Evolutionary conservation across 2,797 vertebrate species (phyloP).

Genomic region (Myotis pilosus): DNA sequence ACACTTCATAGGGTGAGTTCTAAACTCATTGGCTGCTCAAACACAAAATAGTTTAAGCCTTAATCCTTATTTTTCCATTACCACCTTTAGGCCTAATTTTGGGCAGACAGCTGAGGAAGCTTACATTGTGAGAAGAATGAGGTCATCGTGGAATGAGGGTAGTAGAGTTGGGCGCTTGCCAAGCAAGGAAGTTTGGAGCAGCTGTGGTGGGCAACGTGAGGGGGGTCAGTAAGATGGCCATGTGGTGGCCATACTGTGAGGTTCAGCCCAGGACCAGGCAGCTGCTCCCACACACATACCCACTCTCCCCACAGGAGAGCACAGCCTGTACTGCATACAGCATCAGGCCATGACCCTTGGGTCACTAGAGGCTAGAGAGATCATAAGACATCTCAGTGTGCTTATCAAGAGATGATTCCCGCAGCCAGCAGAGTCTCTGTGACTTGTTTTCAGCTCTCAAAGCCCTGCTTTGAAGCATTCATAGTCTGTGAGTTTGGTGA

Average conservation of each 20-base stretch:
- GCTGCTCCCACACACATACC: neutral
- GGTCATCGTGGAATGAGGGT: neutral
- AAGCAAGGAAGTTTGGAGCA: neutral
- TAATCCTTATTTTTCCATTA: neutral
- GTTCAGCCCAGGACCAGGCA: neutral
- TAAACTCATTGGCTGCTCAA: neutral
- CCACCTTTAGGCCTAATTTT: neutral
- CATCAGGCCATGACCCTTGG: neutral
- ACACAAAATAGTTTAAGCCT: neutral
- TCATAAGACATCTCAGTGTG: neutral
- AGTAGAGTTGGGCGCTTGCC: neutral
- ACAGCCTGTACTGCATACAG: neutral
- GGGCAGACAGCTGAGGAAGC: neutral
- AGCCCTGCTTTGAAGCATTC: neutral
- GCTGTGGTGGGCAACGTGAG: neutral
- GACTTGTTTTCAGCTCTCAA: neutral
- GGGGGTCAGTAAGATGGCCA: neutral
- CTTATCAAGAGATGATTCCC: conserved; percentile 12
- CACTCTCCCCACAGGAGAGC: neutral
- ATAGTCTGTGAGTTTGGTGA: neutral
- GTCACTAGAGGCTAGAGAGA: neutral
- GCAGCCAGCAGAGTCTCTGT: neutral
- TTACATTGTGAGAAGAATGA: neutral
- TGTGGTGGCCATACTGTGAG: neutral
- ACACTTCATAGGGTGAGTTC: neutral